Conservation (phyloP, 2,113 vertebrate species). For the Hippolais icterina region DNA sequence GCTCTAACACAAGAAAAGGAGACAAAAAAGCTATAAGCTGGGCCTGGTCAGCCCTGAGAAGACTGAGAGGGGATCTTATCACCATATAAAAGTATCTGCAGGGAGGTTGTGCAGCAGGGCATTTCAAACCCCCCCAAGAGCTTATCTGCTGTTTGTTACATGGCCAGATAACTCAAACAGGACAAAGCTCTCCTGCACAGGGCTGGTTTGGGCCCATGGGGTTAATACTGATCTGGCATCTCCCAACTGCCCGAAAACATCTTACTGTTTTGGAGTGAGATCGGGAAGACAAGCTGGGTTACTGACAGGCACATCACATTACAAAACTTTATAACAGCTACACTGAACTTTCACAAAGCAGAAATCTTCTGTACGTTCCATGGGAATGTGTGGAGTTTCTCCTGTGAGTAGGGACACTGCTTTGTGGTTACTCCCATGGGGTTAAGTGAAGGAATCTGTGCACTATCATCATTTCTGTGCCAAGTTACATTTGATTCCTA, state of each 20-base stretch:
- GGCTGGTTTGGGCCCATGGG: not conserved
- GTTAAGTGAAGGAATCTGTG: not conserved
- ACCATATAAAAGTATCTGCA: fast-evolving
- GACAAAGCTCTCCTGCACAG: not conserved
- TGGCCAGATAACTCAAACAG: not conserved
- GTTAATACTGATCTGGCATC: not conserved
- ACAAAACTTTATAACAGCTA: not conserved
- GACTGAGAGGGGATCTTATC: no score
- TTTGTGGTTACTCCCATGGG: not conserved
- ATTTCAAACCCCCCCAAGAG: no score
- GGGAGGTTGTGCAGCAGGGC: no score
- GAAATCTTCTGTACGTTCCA: not conserved
- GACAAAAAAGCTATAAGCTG: no score
- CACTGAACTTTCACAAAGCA: not conserved
- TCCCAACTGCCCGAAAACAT: not conserved
- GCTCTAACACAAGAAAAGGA: no score
- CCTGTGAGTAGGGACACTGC: not conserved
- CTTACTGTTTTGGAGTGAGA: not conserved
- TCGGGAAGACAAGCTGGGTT: not conserved
- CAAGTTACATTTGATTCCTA: not conserved
- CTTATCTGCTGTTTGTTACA: not conserved
- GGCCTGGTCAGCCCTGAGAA: not conserved
- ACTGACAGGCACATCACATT: not conserved
- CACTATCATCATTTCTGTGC: not conserved
- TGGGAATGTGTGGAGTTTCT: not conserved